Percentiles rank a stretch among this genome's conserved stretches.
Conservation (phyloP, 2,797 vertebrate genomes). For the Acanthurus tractus region DNA sequence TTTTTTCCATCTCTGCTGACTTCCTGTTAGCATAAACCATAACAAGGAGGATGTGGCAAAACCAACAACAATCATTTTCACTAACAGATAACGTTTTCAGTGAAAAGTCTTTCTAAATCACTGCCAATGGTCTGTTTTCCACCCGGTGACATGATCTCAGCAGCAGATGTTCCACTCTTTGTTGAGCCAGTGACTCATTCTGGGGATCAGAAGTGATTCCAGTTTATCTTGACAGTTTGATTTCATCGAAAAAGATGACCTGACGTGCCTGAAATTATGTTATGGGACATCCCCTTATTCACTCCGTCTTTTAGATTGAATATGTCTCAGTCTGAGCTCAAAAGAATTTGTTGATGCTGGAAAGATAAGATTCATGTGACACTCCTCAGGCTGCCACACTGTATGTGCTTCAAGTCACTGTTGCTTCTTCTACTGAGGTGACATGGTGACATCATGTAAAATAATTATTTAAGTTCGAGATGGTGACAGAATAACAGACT, state of each 20-base stretch:
- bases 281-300: background rate
- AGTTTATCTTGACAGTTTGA: background rate
- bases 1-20: background rate
- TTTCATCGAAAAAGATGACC: background rate
- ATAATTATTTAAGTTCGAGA: background rate
- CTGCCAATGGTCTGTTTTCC: slow-evolving; percentile 11
- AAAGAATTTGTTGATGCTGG: slow-evolving; percentile 23
- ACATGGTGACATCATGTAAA: background rate
- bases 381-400: slow-evolving; percentile 13
- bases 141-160: background rate
- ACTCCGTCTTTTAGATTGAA: slow-evolving; percentile 11
- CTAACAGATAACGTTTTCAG: background rate
- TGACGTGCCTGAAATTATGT: background rate
- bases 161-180: slow-evolving; percentile 12
- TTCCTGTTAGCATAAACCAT: background rate
- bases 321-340: slow-evolving; percentile 17
- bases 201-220: slow-evolving; percentile 7
- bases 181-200: slow-evolving; percentile 39
- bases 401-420: slow-evolving; percentile 2
- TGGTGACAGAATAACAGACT: background rate
- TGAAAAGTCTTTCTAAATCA: background rate
- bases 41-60: slow-evolving; percentile 20
- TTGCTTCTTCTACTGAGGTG: background rate
- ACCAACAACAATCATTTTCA: background rate
- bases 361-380: slow-evolving; percentile 50